Percentiles rank a stretch among this genome's conserved stretches.
phyloP scores from a whole-genome alignment of 2,113 vertebrate species.

The Dissostichus mawsoni region DNA sequence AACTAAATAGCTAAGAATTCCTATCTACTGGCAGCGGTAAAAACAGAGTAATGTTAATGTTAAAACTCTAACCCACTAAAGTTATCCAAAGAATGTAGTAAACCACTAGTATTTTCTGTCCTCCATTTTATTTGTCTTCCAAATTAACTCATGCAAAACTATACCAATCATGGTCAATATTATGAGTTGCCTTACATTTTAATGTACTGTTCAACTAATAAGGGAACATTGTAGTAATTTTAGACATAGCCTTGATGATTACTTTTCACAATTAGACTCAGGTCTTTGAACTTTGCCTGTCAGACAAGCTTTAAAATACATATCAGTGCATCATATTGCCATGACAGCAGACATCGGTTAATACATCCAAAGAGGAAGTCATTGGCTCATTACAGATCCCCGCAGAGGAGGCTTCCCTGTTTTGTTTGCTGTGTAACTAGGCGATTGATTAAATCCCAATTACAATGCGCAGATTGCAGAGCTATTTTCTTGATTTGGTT shows the following conservation, averaged over 20 bases:
- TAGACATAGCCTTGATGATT: neutral
- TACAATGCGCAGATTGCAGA: neutral
- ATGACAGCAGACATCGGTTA: constrained; percentile 41
- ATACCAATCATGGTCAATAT: neutral
- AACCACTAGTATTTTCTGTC: too few relatives aligned
- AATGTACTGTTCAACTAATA: neutral
- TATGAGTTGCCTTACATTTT: neutral
- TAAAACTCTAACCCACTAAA: too few relatives aligned
- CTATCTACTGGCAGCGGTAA: too few relatives aligned
- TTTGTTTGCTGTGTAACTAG: constrained; percentile 36
- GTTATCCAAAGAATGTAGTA: too few relatives aligned
- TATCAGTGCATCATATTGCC: constrained; percentile 9
- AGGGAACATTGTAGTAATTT: neutral
- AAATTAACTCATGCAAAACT: neutral
- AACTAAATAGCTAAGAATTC: too few relatives aligned
- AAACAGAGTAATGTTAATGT: too few relatives aligned
- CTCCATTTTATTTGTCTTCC: too few relatives aligned
- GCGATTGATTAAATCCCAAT: constrained; percentile 45
- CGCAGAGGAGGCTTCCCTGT: constrained; percentile 16
- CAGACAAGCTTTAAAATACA: constrained; percentile 8
- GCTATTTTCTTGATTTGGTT: neutral
- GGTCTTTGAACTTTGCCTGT: neutral
- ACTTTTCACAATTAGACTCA: neutral
- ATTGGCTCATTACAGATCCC: constrained; percentile 31
- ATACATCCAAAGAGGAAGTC: constrained; percentile 39